Evolutionary conservation across 2,888 invertebrate genomes (phyloP).

Genomic region (Drosophila rellima): DNA sequence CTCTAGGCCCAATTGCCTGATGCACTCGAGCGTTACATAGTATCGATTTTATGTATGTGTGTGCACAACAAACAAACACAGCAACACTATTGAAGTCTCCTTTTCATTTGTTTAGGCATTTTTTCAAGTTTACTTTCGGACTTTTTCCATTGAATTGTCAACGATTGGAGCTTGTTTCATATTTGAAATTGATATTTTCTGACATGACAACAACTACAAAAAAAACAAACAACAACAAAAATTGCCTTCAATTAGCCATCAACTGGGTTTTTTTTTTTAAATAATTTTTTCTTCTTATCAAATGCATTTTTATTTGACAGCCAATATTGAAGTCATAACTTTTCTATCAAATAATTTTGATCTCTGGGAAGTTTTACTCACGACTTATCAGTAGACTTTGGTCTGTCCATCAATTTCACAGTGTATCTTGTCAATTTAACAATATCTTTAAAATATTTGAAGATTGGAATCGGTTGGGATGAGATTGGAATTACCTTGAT

Average conservation of each 20-base stretch:
- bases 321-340: slow-evolving; percentile 32
- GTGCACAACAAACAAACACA: slow-evolving; percentile 40
- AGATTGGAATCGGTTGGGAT: neutral
- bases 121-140: slow-evolving; percentile 11
- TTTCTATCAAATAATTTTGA: slow-evolving; percentile 2
- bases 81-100: slow-evolving; percentile 47
- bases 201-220: slow-evolving; percentile 39
- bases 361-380: neutral
- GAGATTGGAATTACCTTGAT: slow-evolving; percentile 29
- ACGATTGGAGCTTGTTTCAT: slow-evolving; percentile 40
- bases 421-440: slow-evolving; percentile 8
- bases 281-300: slow-evolving; percentile 26
- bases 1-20: slow-evolving; percentile 30
- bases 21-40: slow-evolving; percentile 50
- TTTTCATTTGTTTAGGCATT: slow-evolving; percentile 60
- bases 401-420: slow-evolving; percentile 13
- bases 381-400: slow-evolving; percentile 9
- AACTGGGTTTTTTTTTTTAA: slow-evolving; percentile 32
- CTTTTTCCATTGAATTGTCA: slow-evolving; percentile 41
- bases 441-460: slow-evolving; percentile 15
- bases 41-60: slow-evolving; percentile 62
- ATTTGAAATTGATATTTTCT: slow-evolving; percentile 57
- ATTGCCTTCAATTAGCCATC: slow-evolving; percentile 59
- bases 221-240: slow-evolving; percentile 24
- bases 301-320: slow-evolving; percentile 26